These are phyloP conservation scores for Malurus splendens DNA, from an alignment of 2,797 vertebrate genomes.

Conservation along the genomic window DNA sequence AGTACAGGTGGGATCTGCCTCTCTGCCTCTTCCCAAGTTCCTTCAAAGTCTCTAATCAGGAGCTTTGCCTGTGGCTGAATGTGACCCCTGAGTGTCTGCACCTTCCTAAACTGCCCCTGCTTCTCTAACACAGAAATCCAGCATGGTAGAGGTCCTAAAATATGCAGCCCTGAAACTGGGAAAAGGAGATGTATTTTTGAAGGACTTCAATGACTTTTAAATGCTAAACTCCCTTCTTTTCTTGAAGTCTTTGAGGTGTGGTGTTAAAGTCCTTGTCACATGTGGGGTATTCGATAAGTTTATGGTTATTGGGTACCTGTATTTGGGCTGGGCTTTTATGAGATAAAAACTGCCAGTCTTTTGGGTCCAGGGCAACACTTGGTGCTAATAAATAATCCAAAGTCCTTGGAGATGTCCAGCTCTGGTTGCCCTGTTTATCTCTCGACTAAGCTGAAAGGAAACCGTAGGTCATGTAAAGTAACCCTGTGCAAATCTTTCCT, in stretches of 20 bases:
- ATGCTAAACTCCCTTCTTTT: neutral
- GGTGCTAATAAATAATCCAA: neutral
- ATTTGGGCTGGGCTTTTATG: neutral
- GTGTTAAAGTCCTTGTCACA: neutral
- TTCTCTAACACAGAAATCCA: neutral
- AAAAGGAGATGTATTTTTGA: neutral
- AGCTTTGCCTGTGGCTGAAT: neutral
- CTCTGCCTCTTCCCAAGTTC: neutral
- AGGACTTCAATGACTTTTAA: neutral
- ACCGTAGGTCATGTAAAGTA: neutral
- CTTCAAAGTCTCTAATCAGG: neutral
- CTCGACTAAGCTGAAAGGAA: neutral
- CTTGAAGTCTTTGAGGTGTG: neutral
- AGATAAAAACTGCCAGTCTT: neutral
- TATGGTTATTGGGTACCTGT: neutral
- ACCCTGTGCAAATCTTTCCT: conserved; percentile 20
- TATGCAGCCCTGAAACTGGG: neutral
- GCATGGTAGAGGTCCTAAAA: neutral
- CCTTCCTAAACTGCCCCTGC: neutral
- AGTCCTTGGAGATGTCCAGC: neutral
- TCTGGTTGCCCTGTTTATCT: neutral
- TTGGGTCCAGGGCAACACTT: neutral
- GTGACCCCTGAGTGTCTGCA: neutral
- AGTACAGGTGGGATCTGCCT: neutral
- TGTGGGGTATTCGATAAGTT: neutral